Evolutionary conservation across 2,113 vertebrate genomes (phyloP), one percentile per base, ranked within the genome.

Genomic region (Petrocephalus microphthalmus): DNA sequence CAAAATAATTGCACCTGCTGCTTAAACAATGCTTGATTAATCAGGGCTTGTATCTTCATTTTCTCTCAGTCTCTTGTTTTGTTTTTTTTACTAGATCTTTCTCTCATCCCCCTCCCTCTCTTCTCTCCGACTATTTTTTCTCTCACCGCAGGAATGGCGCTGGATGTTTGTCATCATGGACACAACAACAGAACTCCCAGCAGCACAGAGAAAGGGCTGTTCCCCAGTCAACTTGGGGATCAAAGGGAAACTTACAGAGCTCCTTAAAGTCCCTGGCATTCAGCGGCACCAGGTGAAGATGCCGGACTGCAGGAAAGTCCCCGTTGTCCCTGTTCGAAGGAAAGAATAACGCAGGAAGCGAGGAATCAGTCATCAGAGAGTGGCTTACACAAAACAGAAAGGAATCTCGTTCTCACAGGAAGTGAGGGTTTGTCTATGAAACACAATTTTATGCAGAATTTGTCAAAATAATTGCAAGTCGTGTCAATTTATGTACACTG

Each of bases 1-100:
- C 71, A 74, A 74, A 74, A 74, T 74, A 74, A 74, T 74, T 74
- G 71, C 71, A 74, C 71, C 71, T 74, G 71, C 71, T 74, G 71
- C 71, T 74, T 78, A 78, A 78, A 78, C 33, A 78, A 78, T 78
- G 33, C 71, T 78, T 78, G 33, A 78, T 78, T 78, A 78, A 42
- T 78, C 71, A 42, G 71, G 33, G 71, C 13, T 10, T 53, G 52
- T 53, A 53, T 53, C 13, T 42, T 78, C 33, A 42, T 78, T 42
- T 78, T 78, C 33, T 42, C 71, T 19, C 71, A 42, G 71, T 78
- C 11, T 3, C 60, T 67, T 67, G 10, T 67, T 29, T 67, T 42
- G 42, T 42, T 67, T 67, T 67, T 67, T 10, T 29, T 29, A n/a
- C 60, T 67, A 10, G n/a, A 13, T 67, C 60, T 67, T 29, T 11